Evolutionary conservation across 23 tunicate species (phyloP), one percentile per base, ranked within the genome.

Genomic region (Halocynthia aurantium): DNA sequence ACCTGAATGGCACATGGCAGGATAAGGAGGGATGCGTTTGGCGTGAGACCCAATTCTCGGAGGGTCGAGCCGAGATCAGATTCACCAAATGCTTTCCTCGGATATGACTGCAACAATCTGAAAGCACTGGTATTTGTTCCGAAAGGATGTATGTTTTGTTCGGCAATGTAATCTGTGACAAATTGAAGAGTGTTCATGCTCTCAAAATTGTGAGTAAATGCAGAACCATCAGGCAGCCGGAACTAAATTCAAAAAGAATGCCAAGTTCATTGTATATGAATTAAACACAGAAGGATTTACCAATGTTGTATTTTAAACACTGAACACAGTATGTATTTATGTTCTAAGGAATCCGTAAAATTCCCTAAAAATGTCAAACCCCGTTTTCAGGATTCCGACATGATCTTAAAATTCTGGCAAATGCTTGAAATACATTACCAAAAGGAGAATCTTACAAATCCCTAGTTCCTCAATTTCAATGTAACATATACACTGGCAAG

Each of bases 141-240:
- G 44, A 69, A 17, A 5, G 57, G 79, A 0, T 72, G 51, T 53
- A 21, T 66, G 17, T 65, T 65, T 7, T 78, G 72, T 22, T 79
- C 83, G 62, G 8, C 89, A 15, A 65, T 49, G 31, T 5, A 65
- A 10, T 40, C 22, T 15, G 62, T 62, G 71, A 68, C 81, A 7
- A 31, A 10, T 51, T 63, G 61, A 17, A 85, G 74, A 1, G 62
- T 53, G 17, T 22, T 12, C 13, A 66, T 55, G 13, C 77, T 52
- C 8, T 61, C 62, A 57, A 77, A 85, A 70, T 72, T 60, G 10
- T 81, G 89, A 31, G 72, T 71, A 44, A 79, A 7, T 19, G 80
- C 58, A 7, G 89, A 85, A 12, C 89, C 89, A 72, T 85, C 75
- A 9, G 89, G 89, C 61, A 85, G 52, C 0, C 89, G 89, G 65